phyloP scores from a whole-genome alignment of 2,888 invertebrate species.

The Flexamia atlantica region DNA sequence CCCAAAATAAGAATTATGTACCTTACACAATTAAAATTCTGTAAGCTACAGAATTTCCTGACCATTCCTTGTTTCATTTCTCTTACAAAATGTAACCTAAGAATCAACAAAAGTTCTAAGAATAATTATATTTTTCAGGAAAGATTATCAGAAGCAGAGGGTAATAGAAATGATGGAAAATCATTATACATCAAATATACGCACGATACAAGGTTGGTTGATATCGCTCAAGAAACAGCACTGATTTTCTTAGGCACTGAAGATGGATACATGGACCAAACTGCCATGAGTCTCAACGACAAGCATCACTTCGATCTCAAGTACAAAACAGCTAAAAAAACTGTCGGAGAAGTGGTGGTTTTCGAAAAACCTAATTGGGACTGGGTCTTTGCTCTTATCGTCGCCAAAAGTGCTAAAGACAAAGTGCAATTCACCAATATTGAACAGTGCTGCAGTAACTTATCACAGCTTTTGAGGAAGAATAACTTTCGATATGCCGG shows the following conservation, averaged over 20 bases:
- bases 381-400: conserved; percentile 7
- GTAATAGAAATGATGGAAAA: neutral
- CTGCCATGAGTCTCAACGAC: conserved; percentile 28
- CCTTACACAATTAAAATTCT: too few relatives aligned
- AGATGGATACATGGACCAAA: conserved; percentile 49
- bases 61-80: too few relatives aligned
- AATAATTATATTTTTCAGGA: conserved; percentile 35
- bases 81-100: too few relatives aligned
- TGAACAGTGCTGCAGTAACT: neutral
- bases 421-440: neutral
- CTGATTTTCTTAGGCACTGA: conserved; percentile 47
- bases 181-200: neutral
- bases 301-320: neutral
- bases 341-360: neutral
- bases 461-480: neutral
- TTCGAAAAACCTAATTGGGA: too few relatives aligned
- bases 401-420: conserved; percentile 2
- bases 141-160: neutral
- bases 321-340: conserved; percentile 47
- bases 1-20: too few relatives aligned
- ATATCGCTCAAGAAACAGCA: conserved; percentile 17
- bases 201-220: neutral
- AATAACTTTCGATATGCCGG: neutral
- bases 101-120: too few relatives aligned
- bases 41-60: too few relatives aligned